Base-by-base conservation (phyloP, 2,888 invertebrate species). In the Hirtodrosophila alboralis region DNA sequence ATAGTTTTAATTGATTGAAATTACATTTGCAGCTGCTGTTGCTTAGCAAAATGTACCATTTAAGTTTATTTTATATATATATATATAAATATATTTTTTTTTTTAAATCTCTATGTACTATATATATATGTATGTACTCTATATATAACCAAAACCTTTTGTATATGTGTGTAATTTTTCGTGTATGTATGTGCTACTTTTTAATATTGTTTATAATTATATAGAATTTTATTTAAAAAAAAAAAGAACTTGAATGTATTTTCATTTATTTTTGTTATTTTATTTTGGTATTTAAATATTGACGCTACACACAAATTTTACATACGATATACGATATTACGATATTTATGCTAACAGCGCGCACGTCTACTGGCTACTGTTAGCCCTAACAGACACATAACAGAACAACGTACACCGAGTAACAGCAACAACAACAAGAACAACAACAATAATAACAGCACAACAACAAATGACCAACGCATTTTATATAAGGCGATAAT, bases 141-240 rank as follows among this genome's bases (percentile, higher is more conserved):
- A n/a, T n/a, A n/a, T n/a, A n/a, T n/a, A n/a, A n/a, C n/a, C n/a
- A n/a, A n/a, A n/a, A n/a, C n/a, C n/a, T n/a, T 59, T 73, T 76
- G 75, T 77, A 76, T 58, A 65, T 76, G 77, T 72, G 76, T 81
- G 69, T 72, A 72, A 72, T 70, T 79, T 81, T 61, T 45, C n/a
- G 57, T 80, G 68, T 67, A 75, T 75, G 76, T 80, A 70, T 81
- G 84, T 80, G 79, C 83, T 80, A 78, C 69, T 69, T 78, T n/a
- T 18, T 69, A 67, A 71, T 63, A 74, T 67, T 80, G 72, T 78
- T 75, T 78, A n/a, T n/a, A 81, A 75, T 81, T 80, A 84, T 72
- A 80, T 75, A 58, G 61, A 68, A 64, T 61, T 67, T 69, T 81
- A 78, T 84, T 83, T 68, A 49, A 63, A 80, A 57, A 43, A 59